Conservation (phyloP, 2,113 vertebrate species). For the Alaudala cheleensis region DNA sequence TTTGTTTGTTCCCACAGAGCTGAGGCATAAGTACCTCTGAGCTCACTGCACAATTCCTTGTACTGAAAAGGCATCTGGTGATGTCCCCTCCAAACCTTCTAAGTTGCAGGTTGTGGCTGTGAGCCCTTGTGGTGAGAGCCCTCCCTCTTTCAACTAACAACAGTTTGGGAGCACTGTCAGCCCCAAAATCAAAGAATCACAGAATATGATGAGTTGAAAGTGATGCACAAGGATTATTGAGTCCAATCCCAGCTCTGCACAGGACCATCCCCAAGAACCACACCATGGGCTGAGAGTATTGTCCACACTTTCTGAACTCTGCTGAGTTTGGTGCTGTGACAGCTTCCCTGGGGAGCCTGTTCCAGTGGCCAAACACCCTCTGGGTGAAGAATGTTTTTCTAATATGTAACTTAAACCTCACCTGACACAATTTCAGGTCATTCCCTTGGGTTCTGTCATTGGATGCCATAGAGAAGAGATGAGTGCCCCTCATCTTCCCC, state of each 20-base stretch:
- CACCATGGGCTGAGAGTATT: fast-evolving
- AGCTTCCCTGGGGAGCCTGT: background rate
- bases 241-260: background rate
- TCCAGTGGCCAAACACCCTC: background rate
- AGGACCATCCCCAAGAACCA: background rate
- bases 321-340: background rate
- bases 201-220: background rate
- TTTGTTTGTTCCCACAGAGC: background rate
- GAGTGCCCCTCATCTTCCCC: background rate
- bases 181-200: background rate
- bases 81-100: background rate
- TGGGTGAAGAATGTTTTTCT: background rate
- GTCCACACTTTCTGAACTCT: background rate
- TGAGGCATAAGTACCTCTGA: background rate
- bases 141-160: background rate
- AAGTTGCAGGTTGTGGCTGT: background rate
- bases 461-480: too few relatives aligned
- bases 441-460: background rate
- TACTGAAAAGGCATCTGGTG: background rate
- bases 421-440: too few relatives aligned
- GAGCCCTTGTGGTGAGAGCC: background rate
- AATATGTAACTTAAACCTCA: background rate
- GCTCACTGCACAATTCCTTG: background rate
- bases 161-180: fast-evolving
- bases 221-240: background rate